A percentile compares a stretch with the other conserved stretches of the same genome.
phyloP scores from a whole-genome alignment of 2,888 invertebrate genomes.

The Lagria hirta region DNA sequence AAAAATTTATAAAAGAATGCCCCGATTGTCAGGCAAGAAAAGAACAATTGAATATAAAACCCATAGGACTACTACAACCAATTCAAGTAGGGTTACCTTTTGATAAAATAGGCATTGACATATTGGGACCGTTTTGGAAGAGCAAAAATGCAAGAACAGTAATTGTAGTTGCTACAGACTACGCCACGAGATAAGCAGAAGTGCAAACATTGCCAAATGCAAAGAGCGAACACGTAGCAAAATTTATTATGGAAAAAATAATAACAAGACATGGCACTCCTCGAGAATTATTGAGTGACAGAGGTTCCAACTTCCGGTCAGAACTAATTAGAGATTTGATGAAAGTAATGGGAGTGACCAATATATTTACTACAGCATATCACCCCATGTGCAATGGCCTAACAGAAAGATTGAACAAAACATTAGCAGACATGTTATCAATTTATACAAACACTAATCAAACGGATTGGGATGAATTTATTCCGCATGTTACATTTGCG shows the following conservation, averaged over 20 bases:
- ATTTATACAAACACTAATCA: constrained; percentile 27
- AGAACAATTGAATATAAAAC: constrained; percentile 2
- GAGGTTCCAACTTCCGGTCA: constrained; percentile 27
- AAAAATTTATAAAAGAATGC: background rate
- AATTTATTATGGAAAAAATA: constrained; percentile 26
- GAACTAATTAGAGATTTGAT: constrained; percentile 31
- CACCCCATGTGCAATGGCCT: constrained; percentile 27
- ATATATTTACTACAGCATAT: constrained; percentile 25
- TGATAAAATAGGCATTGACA: too few species aligned
- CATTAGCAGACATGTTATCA: constrained; percentile 28
- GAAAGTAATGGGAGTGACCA: constrained; percentile 28
- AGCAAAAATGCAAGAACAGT: too few species aligned
- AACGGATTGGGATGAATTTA: constrained; percentile 21
- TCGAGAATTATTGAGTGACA: constrained; percentile 20
- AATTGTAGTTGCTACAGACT: constrained; percentile 36
- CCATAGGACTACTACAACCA: too few species aligned
- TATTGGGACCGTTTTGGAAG: too few species aligned
- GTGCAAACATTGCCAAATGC: constrained; percentile 27
- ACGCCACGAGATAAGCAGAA: constrained; percentile 34
- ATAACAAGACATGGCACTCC: constrained; percentile 26
- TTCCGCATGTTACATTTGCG: constrained; percentile 31
- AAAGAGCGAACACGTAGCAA: constrained; percentile 27
- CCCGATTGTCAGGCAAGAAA: constrained; percentile 3
- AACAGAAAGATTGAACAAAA: constrained; percentile 35
- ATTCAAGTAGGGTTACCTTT: too few species aligned